Evolutionary conservation across 2,113 vertebrate genomes (phyloP).

Genomic region (Opisthocomus hoazin): DNA sequence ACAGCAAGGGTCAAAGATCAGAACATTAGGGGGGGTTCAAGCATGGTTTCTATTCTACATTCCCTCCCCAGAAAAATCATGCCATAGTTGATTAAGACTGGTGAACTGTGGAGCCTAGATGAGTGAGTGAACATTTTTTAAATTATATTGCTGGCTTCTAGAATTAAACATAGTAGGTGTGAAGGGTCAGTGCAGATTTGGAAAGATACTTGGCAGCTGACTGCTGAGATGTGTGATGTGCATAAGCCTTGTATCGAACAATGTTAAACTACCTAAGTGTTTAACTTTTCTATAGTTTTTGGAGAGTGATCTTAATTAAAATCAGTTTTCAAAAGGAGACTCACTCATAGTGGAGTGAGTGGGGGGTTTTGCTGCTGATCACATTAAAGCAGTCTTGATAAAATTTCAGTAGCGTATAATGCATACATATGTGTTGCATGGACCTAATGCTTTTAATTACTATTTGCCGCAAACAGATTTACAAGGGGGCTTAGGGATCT

Average conservation of each 20-base stretch:
- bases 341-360: background rate
- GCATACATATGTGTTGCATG: background rate
- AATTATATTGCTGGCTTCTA: background rate
- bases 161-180: background rate
- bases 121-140: slow-evolving; percentile 39
- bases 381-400: background rate
- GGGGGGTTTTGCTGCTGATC: background rate
- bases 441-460: background rate
- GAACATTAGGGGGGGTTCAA: background rate
- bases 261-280: background rate
- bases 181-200: background rate
- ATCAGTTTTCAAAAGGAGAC: background rate
- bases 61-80: slow-evolving; percentile 11
- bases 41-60: background rate
- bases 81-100: background rate
- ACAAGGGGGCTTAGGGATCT: background rate
- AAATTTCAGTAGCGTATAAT: background rate
- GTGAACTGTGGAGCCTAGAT: background rate
- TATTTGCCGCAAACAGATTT: background rate
- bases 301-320: background rate
- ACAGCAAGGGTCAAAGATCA: slow-evolving; percentile 52
- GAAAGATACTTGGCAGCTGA: background rate
- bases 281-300: background rate
- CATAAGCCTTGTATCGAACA: background rate
- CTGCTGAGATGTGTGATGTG: background rate